phyloP scores from a whole-genome alignment of 2,113 vertebrate species.

The Oryzias melastigma region DNA sequence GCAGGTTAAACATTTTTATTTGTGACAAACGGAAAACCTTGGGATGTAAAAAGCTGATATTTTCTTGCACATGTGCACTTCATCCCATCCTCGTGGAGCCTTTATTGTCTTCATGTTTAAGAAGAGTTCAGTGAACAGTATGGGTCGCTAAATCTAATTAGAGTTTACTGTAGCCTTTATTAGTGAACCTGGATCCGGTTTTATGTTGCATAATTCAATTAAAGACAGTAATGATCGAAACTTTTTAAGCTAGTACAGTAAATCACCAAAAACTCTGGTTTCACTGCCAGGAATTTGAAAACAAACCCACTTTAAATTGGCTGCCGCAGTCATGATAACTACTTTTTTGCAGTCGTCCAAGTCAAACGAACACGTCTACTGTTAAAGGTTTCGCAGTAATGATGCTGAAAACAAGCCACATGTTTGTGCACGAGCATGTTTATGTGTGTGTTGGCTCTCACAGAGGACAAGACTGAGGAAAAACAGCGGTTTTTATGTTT shows the following conservation, averaged over 20 bases:
- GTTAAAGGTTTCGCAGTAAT: not conserved
- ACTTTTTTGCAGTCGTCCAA: not conserved
- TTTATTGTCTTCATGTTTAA: constrained; percentile 21
- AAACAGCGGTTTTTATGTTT: constrained; percentile 44
- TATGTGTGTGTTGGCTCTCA: constrained; percentile 7
- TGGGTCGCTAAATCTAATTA: constrained; percentile 39
- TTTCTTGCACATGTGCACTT: not conserved
- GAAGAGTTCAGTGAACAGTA: constrained; percentile 9
- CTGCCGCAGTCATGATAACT: not conserved
- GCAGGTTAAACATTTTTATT: too few relatives aligned
- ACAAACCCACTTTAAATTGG: too few relatives aligned
- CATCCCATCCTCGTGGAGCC: not conserved
- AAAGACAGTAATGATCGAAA: not conserved
- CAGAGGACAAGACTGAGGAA: constrained; percentile 27
- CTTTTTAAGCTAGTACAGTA: not conserved
- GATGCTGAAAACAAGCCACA: constrained; percentile 2
- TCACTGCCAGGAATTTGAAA: not conserved
- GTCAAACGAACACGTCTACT: not conserved
- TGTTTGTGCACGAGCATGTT: not conserved
- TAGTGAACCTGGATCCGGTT: constrained; percentile 29
- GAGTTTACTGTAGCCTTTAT: constrained; percentile 36
- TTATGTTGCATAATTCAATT: constrained; percentile 43
- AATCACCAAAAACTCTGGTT: not conserved
- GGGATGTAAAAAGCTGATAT: too few relatives aligned
- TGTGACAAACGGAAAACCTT: too few relatives aligned